These are phyloP conservation scores for Pluvialis apricaria DNA, from an alignment of 2,113 vertebrate genomes.

Conservation along the genomic window DNA sequence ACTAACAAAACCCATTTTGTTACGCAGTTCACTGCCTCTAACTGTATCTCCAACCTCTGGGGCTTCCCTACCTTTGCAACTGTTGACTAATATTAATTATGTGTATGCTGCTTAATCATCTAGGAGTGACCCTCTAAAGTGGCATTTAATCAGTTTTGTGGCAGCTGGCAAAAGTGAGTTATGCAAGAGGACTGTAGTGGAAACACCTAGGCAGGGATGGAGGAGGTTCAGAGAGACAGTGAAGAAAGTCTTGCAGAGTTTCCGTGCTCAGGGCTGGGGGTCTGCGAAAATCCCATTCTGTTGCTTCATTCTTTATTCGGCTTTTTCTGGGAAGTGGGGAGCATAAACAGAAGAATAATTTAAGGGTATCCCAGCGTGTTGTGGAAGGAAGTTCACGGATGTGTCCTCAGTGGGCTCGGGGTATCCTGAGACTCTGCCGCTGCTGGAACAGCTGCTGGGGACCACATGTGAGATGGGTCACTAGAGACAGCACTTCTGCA, in stretches of 20 bases:
- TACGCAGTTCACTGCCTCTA: background rate
- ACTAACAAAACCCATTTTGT: slow-evolving; percentile 55
- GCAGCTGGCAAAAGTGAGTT: background rate
- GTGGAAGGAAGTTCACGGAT: background rate
- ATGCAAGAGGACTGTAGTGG: background rate
- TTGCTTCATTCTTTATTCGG: background rate
- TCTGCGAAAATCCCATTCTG: background rate
- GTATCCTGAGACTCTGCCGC: background rate
- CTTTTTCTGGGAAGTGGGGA: background rate
- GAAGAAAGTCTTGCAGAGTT: background rate
- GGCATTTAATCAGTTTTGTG: slow-evolving; percentile 19
- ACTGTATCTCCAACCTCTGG: background rate
- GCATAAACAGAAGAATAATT: background rate
- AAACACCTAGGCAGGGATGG: background rate
- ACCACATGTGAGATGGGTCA: rapidly evolving
- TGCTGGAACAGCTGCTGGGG: background rate
- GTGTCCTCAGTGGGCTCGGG: background rate
- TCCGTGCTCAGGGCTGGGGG: background rate
- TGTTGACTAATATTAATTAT: slow-evolving; percentile 40
- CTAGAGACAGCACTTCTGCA: background rate
- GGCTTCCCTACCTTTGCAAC: background rate
- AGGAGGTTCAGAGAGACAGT: background rate
- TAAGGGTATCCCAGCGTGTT: background rate
- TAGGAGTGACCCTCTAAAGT: slow-evolving; percentile 20
- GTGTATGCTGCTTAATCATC: background rate